Evolutionary conservation across 1,140 invertebrate genomes (phyloP), one percentile per base, ranked within the genome.

Genomic region (Platyscapa corneri): DNA sequence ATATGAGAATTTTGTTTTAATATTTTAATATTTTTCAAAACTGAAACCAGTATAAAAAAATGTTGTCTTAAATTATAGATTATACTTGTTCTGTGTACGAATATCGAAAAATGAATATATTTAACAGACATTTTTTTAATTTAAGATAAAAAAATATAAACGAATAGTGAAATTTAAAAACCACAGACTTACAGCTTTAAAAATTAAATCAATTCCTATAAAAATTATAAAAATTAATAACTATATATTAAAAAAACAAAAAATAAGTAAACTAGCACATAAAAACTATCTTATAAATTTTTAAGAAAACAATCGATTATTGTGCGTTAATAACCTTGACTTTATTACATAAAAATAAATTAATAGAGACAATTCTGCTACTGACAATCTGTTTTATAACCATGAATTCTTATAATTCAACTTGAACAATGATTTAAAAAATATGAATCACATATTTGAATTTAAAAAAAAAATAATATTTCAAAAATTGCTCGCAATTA

Each of bases 321-420:
- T 82, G 85, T 77, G 80, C 80, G 77, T 77, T 64, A 56, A 82
- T 67, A 82, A 65, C n/a, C n/a, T 81, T 70, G 67, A 72, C 75
- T 86, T 86, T 86, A 86, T 86, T 86, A 79, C 80, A 86, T 70
- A 42, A 86, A 86, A 86, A 86, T 86, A 82, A 86, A 83, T 86
- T 86, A 77, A 78, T 77, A 49, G 49, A 86, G 75, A 86, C 85
- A 86, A 86, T 82, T 76, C 39, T 56, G 32, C n/a, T 85, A 80
- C 34, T 85, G 82, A 84, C 75, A 84, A 76, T 30, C 46, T 53
- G 23, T 80, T 74, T 49, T 65, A 49, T 30, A 72, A 81, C 12
- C 64, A 67, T 77, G 37, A 72, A 46, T 65, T n/a, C 67, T 82
- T 67, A 79, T 72, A 85, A 81, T 64, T 75, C 42, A 79, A 81